Percentiles rank a stretch among this genome's conserved stretches.
Evolutionary conservation across 2,113 vertebrate species (phyloP).

Genomic region (Oryzias melastigma): DNA sequence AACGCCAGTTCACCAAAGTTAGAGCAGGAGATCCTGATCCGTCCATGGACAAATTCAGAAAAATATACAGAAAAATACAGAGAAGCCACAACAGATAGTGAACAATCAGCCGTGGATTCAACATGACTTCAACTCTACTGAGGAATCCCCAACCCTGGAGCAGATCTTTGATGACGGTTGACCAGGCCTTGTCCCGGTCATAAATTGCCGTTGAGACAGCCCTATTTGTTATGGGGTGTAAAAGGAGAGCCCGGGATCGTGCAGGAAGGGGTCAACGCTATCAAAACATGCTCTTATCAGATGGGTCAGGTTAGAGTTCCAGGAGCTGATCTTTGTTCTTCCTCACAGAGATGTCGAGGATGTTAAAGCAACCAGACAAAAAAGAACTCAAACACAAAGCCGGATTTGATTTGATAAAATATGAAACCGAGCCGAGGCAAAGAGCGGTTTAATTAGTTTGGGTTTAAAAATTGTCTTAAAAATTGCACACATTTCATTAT

Average conservation of each 20-base stretch:
- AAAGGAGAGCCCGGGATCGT: constrained; percentile 68
- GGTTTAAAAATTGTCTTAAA: too few relatives aligned
- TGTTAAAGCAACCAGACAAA: not conserved
- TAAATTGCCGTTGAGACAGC: constrained; percentile 71
- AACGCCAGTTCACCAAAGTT: constrained; percentile 63
- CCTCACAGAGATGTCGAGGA: constrained; percentile 10
- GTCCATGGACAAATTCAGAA: constrained; percentile 72
- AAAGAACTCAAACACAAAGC: not conserved
- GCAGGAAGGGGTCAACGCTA: constrained; percentile 69
- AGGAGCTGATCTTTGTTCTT: constrained; percentile 25
- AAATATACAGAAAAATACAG: constrained; percentile 64
- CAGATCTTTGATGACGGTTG: constrained; percentile 65
- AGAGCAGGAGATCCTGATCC: constrained; percentile 56
- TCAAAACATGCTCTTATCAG: constrained; percentile 83
- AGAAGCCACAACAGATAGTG: too few relatives aligned
- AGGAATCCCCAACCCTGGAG: constrained; percentile 39
- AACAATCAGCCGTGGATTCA: too few relatives aligned
- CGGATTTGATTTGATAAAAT: not conserved
- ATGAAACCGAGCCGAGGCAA: too few relatives aligned
- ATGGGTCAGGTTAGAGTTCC: constrained; percentile 74
- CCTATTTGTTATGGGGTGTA: constrained; percentile 72
- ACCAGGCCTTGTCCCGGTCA: constrained; percentile 68
- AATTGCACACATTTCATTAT: too few relatives aligned
- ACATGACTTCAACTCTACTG: too few relatives aligned
- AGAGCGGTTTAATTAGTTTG: too few relatives aligned